Percentiles rank a stretch among this genome's conserved stretches.
Conservation (phyloP, 2,797 vertebrate genomes). For the Bovichtus diacanthus region DNA sequence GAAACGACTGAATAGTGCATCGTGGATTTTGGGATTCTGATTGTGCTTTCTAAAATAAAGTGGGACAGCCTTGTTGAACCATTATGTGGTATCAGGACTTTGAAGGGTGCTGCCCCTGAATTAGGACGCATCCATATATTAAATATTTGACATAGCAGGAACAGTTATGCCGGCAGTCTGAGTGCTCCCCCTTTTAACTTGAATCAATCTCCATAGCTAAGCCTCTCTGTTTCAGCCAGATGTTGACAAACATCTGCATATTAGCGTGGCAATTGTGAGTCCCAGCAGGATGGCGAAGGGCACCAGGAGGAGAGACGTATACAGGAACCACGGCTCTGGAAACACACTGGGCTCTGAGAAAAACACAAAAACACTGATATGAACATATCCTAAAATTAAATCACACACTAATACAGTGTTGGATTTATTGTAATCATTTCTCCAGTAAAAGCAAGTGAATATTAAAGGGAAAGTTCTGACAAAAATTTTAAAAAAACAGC, state of each 20-base stretch:
- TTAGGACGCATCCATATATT: not conserved
- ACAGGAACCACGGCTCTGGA: slow-evolving; percentile 70
- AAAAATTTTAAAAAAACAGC: not conserved
- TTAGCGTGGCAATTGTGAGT: not conserved
- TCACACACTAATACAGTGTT: not conserved
- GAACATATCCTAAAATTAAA: not conserved
- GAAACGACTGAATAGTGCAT: not conserved
- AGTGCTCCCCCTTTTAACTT: not conserved
- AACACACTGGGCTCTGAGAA: not conserved
- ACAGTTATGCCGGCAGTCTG: not conserved
- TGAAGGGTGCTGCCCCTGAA: not conserved
- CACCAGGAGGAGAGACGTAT: slow-evolving; percentile 54
- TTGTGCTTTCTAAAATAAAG: not conserved
- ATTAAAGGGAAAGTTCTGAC: not conserved
- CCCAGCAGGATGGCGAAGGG: slow-evolving; percentile 37
- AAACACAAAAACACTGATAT: slow-evolving; percentile 21
- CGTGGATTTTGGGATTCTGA: not conserved
- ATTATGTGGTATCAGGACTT: not conserved
- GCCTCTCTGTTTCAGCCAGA: not conserved
- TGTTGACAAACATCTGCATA: not conserved
- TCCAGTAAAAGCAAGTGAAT: not conserved
- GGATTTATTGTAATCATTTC: not conserved
- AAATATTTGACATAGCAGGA: not conserved
- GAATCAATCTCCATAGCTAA: not conserved
- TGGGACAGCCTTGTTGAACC: not conserved